These are phyloP conservation scores for Apotomis turbidana DNA, from an alignment of 2,888 invertebrate species.

Conservation along the genomic window DNA sequence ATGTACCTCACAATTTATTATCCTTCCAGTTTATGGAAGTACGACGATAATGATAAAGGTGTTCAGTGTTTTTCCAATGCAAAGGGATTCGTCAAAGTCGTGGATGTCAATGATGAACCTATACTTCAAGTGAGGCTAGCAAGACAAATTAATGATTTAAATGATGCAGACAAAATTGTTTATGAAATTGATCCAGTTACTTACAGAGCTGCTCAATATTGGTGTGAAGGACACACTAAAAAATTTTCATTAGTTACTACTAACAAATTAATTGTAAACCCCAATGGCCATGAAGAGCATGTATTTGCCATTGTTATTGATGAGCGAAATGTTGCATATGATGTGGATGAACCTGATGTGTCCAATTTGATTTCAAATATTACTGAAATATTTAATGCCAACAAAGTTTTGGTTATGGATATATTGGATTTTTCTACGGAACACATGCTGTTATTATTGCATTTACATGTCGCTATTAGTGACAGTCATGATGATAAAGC, in stretches of 20 bases:
- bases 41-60: constrained; percentile 71
- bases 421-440: constrained; percentile 66
- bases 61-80: constrained; percentile 86
- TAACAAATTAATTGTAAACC: constrained; percentile 78
- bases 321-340: constrained; percentile 51
- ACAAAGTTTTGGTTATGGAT: constrained; percentile 81
- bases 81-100: constrained; percentile 75
- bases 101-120: constrained; percentile 70
- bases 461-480: constrained; percentile 66
- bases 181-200: constrained; percentile 79
- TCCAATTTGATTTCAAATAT: constrained; percentile 53
- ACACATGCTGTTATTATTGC: constrained; percentile 68
- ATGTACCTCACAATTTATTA: constrained; percentile 82
- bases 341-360: constrained; percentile 52
- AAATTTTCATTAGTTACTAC: constrained; percentile 79
- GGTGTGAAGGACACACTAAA: constrained; percentile 85
- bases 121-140: constrained; percentile 49
- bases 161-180: constrained; percentile 66
- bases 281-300: constrained; percentile 65
- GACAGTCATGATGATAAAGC: constrained; percentile 52
- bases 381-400: constrained; percentile 61
- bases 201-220: constrained; percentile 84
- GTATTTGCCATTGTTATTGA: constrained; percentile 70
- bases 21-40: constrained; percentile 81
- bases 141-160: constrained; percentile 36